A percentile compares a stretch with the other conserved stretches of the same genome.
Conservation (phyloP, 2,113 vertebrate species). For the Sinocyclocheilus grahami region DNA sequence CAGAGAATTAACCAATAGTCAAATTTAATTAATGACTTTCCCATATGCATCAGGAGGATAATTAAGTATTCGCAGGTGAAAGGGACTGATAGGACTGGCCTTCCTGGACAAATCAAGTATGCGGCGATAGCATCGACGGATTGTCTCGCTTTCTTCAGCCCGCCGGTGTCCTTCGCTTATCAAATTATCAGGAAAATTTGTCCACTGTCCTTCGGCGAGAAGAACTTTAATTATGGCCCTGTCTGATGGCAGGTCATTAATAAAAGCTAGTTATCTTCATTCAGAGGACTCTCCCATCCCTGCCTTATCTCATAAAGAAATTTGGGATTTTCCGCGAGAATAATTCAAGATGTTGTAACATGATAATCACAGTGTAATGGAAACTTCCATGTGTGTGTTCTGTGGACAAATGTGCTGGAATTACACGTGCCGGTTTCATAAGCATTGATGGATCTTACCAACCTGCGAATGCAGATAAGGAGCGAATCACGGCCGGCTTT, state of each 20-base stretch:
- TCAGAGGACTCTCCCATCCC: conserved; percentile 79
- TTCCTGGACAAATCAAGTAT: conserved; percentile 86
- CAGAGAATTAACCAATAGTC: conserved; percentile 81
- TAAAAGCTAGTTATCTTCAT: conserved; percentile 94
- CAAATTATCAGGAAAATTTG: conserved; percentile 98
- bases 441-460: conserved; percentile 90
- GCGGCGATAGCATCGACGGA: conserved; percentile 88
- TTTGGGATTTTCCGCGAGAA: conserved; percentile 82
- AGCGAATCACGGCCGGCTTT: conserved; percentile 76
- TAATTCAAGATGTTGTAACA: conserved; percentile 81
- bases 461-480: conserved; percentile 97
- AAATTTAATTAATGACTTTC: conserved; percentile 93
- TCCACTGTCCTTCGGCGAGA: conserved; percentile 83
- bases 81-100: conserved; percentile 91
- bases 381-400: conserved; percentile 63
- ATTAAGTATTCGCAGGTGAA: conserved; percentile 99
- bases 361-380: conserved; percentile 71
- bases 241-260: conserved; percentile 98
- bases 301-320: conserved; percentile 94
- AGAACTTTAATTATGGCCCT: conserved; percentile 92
- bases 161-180: conserved; percentile 85
- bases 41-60: conserved; percentile 89
- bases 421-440: conserved; percentile 76
- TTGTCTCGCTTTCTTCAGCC: conserved; percentile 62
- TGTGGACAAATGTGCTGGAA: conserved; percentile 75